Evolutionary conservation across 2,113 vertebrate species (phyloP).

Genomic region (Neopipo cinnamomea): DNA sequence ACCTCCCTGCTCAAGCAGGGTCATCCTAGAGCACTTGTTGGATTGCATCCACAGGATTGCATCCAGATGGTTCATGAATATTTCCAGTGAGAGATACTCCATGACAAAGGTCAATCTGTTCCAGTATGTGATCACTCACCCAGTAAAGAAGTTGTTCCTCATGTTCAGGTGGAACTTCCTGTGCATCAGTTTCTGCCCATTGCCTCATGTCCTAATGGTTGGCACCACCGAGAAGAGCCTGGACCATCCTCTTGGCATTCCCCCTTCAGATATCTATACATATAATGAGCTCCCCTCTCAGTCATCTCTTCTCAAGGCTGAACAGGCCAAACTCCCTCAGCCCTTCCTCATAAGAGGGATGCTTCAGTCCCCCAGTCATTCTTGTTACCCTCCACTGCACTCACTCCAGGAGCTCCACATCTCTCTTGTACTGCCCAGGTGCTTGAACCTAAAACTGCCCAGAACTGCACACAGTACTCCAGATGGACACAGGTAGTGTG

Average conservation of each 20-base stretch:
- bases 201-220: not conserved
- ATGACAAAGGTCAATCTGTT: not conserved
- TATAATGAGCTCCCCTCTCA: not conserved
- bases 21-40: not conserved
- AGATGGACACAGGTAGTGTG: too few relatives aligned
- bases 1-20: not conserved
- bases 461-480: not conserved
- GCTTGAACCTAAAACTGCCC: not conserved
- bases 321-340: not conserved
- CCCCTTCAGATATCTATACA: not conserved
- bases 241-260: not conserved
- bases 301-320: accelerated
- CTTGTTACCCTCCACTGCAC: accelerated
- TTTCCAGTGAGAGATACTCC: not conserved
- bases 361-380: not conserved
- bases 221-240: not conserved
- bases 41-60: accelerated
- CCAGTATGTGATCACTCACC: not conserved
- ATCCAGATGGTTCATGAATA: not conserved
- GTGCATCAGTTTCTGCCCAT: not conserved
- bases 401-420: not conserved
- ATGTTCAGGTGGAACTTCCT: not conserved
- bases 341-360: not conserved
- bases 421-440: not conserved
- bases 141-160: not conserved